Base-by-base conservation (phyloP, 2,797 vertebrate genomes). In the Carapus acus region DNA sequence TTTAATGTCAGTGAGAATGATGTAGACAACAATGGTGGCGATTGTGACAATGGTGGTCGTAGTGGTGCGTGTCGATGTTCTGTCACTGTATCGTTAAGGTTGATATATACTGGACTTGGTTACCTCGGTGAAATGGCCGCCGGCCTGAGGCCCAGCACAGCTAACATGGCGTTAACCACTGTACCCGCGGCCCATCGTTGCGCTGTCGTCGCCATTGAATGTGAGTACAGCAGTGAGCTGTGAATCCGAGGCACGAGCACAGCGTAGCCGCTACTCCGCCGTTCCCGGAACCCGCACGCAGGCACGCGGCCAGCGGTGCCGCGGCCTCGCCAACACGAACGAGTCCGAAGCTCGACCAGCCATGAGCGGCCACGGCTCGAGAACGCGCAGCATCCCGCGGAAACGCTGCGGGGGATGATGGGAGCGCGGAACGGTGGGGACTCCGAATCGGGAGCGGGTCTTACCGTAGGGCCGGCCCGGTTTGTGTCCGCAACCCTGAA, bases 341-440 rank as follows among this genome's bases (percentile, higher is more conserved):
- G 65, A 64, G 65, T 56, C 9, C 41, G 62, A 73, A 52, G 79
- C 82, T 65, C 76, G 80, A 78, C 82, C 83, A 66, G 76, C 82
- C 85, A 77, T 73, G 79, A 83, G 51, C 79, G 76, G 58, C 62
- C 57, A 33, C 45, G 57, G 59, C 61, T 78, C 82, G 79, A 74
- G 85, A 77, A 62, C 85, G 83, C 87, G 85, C 86, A 83, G 81
- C 81, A 82, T 79, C 78, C 73, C 54, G 74, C 65, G 53, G 55
- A 58, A 48, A 49, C 55, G 43, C 58, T 19, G 54, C 20, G 46
- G 41, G 60, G 33, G 37, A 40, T 51, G 61, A 51, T 61, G n/a
- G 18, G 54, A 33, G 69, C 63, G 55, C 62, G 55, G 21, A 36
- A 15, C 34, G 29, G 37, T 38, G 50, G 18, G 21, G 29, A 41